These are phyloP conservation scores for Tenthredo mesomela DNA, from an alignment of 2,888 invertebrate species.

Conservation along the genomic window DNA sequence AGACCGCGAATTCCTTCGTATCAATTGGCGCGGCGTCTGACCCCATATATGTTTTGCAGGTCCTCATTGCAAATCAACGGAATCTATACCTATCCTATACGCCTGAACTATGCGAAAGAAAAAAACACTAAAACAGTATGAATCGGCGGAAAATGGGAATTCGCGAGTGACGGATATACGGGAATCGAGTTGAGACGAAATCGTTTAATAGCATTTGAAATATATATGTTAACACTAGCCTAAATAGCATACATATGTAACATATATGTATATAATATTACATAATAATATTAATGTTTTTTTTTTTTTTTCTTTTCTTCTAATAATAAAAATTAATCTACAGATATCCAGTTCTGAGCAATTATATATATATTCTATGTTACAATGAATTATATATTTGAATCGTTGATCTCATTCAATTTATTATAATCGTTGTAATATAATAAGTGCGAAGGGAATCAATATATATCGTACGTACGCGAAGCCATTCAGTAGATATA, in stretches of 20 bases:
- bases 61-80: not conserved
- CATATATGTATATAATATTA: conserved; percentile 60
- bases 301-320: not conserved
- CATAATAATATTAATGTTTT: conserved; percentile 60
- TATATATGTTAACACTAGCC: conserved; percentile 69
- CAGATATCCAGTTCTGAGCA: conserved; percentile 72
- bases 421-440: conserved; percentile 21
- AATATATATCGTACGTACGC: conserved; percentile 4
- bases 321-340: conserved; percentile 64
- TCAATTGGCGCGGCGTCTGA: not conserved
- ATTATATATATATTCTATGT: conserved; percentile 55
- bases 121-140: not conserved
- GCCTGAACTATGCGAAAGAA: not conserved
- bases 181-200: conserved; percentile 12
- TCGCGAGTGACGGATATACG: not conserved
- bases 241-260: conserved; percentile 63
- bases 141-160: not conserved
- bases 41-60: not conserved
- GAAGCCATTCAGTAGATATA: conserved; percentile 19
- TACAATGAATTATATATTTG: conserved; percentile 12
- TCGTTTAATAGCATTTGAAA: conserved; percentile 64
- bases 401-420: conserved; percentile 21
- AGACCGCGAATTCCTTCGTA: not conserved
- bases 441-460: not conserved
- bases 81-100: not conserved